Evolutionary conservation across 2,797 vertebrate species (phyloP).

Genomic region (Apogon hyalosoma): DNA sequence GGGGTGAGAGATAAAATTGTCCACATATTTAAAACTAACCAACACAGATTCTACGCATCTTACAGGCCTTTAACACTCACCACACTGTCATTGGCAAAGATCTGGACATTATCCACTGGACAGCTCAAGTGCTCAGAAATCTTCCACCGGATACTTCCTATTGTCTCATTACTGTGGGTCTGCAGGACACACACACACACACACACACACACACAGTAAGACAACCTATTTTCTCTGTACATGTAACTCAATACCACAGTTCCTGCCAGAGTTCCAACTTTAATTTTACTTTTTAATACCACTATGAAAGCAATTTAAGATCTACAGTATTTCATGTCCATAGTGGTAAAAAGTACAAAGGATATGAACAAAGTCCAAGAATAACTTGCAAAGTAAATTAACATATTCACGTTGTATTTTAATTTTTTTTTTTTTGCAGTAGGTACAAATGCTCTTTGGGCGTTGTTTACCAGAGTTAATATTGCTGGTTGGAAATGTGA

Average conservation of each 20-base stretch:
- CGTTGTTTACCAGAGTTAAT: too few species aligned
- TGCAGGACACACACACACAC: constrained; percentile 67
- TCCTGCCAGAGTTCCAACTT: too few species aligned
- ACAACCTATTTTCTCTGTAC: constrained; percentile 6
- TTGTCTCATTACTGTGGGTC: constrained; percentile 99
- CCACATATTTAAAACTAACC: neutral
- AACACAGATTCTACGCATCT: neutral
- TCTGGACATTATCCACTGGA: constrained; percentile 97
- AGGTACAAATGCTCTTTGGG: too few species aligned
- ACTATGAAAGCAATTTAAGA: too few species aligned
- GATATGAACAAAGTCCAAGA: too few species aligned
- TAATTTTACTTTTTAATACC: too few species aligned
- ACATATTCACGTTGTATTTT: too few species aligned
- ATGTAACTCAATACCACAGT: neutral
- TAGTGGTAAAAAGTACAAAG: too few species aligned
- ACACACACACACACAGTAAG: constrained; percentile 24
- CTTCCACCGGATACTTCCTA: constrained; percentile 97
- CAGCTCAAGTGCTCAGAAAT: constrained; percentile 95
- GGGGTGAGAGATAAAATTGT: constrained; percentile 6
- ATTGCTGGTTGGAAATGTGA: too few species aligned
- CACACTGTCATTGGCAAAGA: constrained; percentile 98
- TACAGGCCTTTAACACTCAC: constrained; percentile 80
- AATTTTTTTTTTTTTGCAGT: too few species aligned
- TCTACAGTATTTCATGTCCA: too few species aligned
- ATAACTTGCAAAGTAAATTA: too few species aligned